A percentile compares a stretch with the other conserved stretches of the same genome.
phyloP scores from a whole-genome alignment of 1,140 invertebrate genomes.

The Nasonia giraulti region DNA sequence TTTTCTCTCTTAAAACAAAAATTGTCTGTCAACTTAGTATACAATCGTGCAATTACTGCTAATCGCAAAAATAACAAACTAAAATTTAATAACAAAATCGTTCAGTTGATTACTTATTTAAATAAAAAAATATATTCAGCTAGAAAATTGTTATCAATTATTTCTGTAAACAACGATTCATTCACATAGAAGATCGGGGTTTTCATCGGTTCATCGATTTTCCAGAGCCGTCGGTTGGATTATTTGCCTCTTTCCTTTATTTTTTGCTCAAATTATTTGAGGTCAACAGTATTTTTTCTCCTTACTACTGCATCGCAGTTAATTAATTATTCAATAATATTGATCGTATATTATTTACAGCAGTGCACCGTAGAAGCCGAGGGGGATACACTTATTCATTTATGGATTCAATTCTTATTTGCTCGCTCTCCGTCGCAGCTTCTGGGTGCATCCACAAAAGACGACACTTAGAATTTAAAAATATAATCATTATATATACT shows the following conservation, averaged over 20 bases:
- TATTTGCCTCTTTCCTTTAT: neutral
- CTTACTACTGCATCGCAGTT: slow-evolving; percentile 35
- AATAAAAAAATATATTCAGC: neutral
- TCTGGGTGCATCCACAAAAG: slow-evolving; percentile 65
- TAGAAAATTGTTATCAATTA: neutral
- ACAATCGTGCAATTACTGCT: slow-evolving; percentile 1
- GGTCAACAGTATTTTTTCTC: slow-evolving; percentile 45
- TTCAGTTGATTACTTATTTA: neutral
- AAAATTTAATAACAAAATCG: neutral
- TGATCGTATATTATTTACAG: slow-evolving; percentile 67
- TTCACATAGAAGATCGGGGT: neutral
- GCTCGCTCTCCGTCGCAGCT: slow-evolving; percentile 31
- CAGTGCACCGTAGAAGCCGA: slow-evolving; percentile 58
- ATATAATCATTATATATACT: slow-evolving; percentile 72
- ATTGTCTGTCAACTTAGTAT: neutral
- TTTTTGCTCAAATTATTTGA: slow-evolving; percentile 51
- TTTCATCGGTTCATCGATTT: neutral
- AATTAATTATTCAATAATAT: slow-evolving; percentile 33
- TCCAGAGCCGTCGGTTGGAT: too few relatives aligned
- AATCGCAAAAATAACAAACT: neutral
- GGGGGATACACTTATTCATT: slow-evolving; percentile 9
- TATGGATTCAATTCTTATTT: neutral
- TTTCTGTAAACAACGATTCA: slow-evolving; percentile 5
- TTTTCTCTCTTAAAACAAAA: neutral
- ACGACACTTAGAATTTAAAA: slow-evolving; percentile 76